These are phyloP conservation scores for Esox lucius DNA, from an alignment of 2,797 vertebrate species.

Conservation along the genomic window DNA sequence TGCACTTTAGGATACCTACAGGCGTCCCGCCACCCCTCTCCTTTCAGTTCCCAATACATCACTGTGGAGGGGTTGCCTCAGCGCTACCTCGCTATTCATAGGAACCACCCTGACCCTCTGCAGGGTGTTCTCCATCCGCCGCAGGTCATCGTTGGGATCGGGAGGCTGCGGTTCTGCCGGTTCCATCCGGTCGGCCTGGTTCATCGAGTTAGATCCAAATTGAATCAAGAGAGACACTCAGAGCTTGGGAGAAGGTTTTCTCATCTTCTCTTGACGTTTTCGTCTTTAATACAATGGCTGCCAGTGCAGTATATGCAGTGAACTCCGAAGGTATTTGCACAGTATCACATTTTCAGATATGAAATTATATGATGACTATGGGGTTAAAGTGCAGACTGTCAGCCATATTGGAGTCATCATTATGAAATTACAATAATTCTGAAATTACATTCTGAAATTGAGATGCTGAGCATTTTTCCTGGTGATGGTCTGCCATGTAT, in stretches of 20 bases:
- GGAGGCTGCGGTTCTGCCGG: not conserved
- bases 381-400: too few relatives aligned
- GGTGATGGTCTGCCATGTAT: too few relatives aligned
- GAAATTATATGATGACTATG: too few relatives aligned
- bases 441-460: too few relatives aligned
- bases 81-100: not conserved
- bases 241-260: not conserved
- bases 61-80: not conserved
- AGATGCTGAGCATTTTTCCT: too few relatives aligned
- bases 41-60: not conserved
- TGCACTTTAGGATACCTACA: not conserved
- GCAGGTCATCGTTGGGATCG: not conserved
- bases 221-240: not conserved
- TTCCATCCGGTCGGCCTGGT: not conserved
- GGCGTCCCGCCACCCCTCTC: not conserved
- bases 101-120: not conserved
- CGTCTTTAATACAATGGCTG: too few relatives aligned
- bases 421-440: too few relatives aligned
- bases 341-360: too few relatives aligned
- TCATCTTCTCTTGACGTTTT: not conserved
- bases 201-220: constrained; percentile 2
- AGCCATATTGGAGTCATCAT: too few relatives aligned
- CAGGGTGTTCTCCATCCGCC: not conserved
- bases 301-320: too few relatives aligned
- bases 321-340: too few relatives aligned